A percentile compares a stretch with the other conserved stretches of the same genome.
These are phyloP conservation scores for Tigriopus californicus DNA, from an alignment of 2,888 invertebrate species.

Conservation along the genomic window DNA sequence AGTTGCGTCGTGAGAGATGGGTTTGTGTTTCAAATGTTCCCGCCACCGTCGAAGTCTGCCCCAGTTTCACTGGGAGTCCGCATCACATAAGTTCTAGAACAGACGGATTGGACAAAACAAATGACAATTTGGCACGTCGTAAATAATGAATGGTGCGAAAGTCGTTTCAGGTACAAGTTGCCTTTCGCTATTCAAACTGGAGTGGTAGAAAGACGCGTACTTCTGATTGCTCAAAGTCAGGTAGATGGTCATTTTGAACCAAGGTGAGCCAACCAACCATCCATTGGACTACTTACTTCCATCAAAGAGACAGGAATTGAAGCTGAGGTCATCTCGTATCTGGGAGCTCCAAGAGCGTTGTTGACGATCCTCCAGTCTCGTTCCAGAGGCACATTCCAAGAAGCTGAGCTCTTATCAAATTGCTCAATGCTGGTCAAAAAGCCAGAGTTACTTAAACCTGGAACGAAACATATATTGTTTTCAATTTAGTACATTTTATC, in stretches of 20 bases:
- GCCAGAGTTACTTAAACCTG: constrained; percentile 4
- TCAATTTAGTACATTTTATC: background rate
- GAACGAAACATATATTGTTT: background rate
- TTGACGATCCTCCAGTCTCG: constrained; percentile 12
- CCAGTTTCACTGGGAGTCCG: background rate
- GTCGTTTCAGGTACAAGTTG: background rate
- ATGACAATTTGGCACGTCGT: background rate
- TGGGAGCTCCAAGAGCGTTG: background rate
- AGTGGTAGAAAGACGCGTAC: background rate
- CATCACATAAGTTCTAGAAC: background rate
- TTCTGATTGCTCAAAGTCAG: no score
- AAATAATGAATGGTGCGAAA: background rate
- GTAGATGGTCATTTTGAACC: no score
- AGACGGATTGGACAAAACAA: background rate
- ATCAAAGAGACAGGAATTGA: constrained; percentile 5
- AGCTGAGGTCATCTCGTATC: constrained; percentile 10
- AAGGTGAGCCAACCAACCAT: no score
- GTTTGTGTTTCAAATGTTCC: background rate
- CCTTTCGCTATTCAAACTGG: background rate
- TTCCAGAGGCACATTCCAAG: constrained; percentile 14
- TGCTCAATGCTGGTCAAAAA: constrained; percentile 15
- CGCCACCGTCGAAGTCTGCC: constrained; percentile 1
- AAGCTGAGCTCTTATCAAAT: constrained; percentile 10
- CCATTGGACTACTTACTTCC: background rate
- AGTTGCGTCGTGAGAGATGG: background rate